These are phyloP conservation scores for Prorops nasuta DNA, from an alignment of 1,140 invertebrate genomes.

Conservation along the genomic window DNA sequence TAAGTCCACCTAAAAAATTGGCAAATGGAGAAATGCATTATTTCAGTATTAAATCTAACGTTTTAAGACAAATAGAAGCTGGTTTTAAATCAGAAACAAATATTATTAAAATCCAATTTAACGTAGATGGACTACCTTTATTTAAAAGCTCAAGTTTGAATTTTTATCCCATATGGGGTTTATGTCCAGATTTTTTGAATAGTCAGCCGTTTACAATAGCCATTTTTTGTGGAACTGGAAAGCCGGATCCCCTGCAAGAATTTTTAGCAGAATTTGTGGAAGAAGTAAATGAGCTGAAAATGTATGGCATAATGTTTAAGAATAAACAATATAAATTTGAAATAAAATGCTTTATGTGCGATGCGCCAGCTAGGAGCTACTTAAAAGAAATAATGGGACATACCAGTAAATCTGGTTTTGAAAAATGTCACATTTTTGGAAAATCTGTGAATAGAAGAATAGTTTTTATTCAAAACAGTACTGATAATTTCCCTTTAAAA, in stretches of 20 bases:
- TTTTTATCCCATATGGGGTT: not conserved
- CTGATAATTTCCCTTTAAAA: not conserved
- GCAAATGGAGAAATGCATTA: not conserved
- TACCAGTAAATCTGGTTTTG: not conserved
- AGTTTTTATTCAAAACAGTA: not conserved
- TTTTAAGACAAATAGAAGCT: not conserved
- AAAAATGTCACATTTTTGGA: not conserved
- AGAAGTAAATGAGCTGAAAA: slow-evolving; percentile 10
- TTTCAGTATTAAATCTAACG: not conserved
- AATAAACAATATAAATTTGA: not conserved
- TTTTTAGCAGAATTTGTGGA: slow-evolving; percentile 13
- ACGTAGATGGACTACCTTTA: not conserved
- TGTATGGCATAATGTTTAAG: slow-evolving; percentile 6
- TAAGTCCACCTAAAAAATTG: not conserved
- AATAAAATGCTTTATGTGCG: slow-evolving; percentile 11
- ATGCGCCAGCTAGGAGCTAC: slow-evolving; percentile 10
- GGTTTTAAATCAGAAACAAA: not conserved
- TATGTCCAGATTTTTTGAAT: not conserved
- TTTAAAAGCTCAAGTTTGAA: not conserved
- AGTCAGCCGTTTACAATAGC: slow-evolving; percentile 8
- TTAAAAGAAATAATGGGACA: not conserved
- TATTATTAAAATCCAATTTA: not conserved
- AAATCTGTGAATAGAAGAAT: not conserved
- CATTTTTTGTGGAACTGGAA: slow-evolving; percentile 6
- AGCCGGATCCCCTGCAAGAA: slow-evolving; percentile 7